These are phyloP conservation scores for Reinhardtius hippoglossoides DNA, from an alignment of 2,113 vertebrate genomes.

Conservation along the genomic window DNA sequence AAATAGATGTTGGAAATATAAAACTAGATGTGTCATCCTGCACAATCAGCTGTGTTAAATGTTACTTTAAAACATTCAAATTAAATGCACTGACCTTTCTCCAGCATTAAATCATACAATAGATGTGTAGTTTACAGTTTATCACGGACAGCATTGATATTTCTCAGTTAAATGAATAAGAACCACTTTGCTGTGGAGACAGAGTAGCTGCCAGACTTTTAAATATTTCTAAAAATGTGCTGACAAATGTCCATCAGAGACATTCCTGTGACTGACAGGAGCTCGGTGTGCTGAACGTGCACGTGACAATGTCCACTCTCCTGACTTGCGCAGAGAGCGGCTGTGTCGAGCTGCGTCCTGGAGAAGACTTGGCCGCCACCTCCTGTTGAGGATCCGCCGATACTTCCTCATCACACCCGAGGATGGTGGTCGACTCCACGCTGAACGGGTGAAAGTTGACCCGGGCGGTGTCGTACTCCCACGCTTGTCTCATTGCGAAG, in stretches of 20 bases:
- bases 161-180: background rate
- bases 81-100: too few species aligned
- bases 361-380: constrained; percentile 1
- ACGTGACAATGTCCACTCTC: constrained; percentile 75
- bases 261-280: constrained; percentile 73
- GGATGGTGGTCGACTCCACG: constrained; percentile 59
- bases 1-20: too few species aligned
- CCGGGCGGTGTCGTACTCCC: constrained; percentile 77
- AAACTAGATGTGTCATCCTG: background rate
- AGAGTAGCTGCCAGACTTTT: background rate
- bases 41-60: background rate
- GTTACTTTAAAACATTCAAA: background rate
- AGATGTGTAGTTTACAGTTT: background rate
- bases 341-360: constrained; percentile 8
- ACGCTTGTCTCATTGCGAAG: constrained; percentile 76
- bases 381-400: constrained; percentile 21
- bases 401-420: constrained; percentile 49
- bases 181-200: background rate
- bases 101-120: background rate
- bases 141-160: background rate
- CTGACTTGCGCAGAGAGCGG: constrained; percentile 27
- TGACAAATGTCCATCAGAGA: constrained; percentile 45
- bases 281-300: constrained; percentile 79
- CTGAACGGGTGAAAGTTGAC: constrained; percentile 83
- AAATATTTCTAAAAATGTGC: background rate